These are phyloP conservation scores for Spatula versicolor DNA, from an alignment of 2,797 vertebrate species.

Conservation along the genomic window DNA sequence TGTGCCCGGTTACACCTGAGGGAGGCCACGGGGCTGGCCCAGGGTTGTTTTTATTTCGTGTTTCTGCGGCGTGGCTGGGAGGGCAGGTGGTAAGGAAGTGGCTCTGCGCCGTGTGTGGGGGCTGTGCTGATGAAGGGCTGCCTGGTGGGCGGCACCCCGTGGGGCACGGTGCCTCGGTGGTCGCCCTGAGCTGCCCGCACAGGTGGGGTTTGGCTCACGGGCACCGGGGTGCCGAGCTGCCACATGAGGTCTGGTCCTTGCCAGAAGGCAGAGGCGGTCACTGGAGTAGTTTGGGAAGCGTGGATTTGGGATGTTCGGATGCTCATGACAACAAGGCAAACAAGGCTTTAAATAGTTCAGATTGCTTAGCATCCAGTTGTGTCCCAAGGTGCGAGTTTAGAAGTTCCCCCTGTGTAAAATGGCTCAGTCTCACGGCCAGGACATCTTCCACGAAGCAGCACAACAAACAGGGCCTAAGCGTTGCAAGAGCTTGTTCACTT, in stretches of 20 bases:
- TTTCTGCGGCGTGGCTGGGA: not conserved
- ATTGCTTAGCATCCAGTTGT: not conserved
- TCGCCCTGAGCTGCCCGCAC: accelerated
- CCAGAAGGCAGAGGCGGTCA: not conserved
- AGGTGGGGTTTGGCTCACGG: accelerated
- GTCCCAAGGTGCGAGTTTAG: not conserved
- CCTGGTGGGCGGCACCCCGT: not conserved
- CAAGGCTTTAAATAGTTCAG: not conserved
- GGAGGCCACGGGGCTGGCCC: not conserved
- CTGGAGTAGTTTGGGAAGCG: not conserved
- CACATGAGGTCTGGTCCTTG: accelerated
- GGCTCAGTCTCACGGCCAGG: not conserved
- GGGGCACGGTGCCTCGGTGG: not conserved
- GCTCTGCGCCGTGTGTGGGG: not conserved
- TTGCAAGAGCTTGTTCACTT: not conserved
- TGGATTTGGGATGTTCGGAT: not conserved
- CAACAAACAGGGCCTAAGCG: not conserved
- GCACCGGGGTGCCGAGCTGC: accelerated
- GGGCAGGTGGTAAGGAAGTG: too few species aligned
- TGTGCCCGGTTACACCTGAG: too few species aligned
- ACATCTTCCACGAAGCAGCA: not conserved
- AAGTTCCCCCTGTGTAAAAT: not conserved
- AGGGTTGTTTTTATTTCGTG: not conserved
- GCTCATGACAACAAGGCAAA: not conserved
- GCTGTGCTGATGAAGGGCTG: not conserved